These are phyloP conservation scores for Polietes domitor DNA, from an alignment of 2,888 invertebrate genomes.

Conservation along the genomic window DNA sequence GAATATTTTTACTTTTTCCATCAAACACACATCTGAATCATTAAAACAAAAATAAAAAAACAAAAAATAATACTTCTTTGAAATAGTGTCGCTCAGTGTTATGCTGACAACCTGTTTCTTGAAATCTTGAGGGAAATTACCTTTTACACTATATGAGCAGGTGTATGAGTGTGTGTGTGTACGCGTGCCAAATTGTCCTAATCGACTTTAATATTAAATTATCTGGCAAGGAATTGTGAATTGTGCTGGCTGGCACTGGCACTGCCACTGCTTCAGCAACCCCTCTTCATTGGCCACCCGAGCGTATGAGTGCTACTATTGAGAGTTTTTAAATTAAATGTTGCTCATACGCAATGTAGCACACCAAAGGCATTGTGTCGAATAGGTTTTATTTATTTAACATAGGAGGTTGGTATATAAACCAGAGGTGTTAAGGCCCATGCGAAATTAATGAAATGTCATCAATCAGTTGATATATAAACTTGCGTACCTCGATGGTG, in stretches of 20 bases:
- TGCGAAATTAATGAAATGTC: neutral
- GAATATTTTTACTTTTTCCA: too few species aligned
- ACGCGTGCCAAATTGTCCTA: neutral
- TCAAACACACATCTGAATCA: too few species aligned
- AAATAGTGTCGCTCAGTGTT: neutral
- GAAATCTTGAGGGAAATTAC: neutral
- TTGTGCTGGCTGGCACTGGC: too few species aligned
- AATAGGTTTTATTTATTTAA: too few species aligned
- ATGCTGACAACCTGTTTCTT: neutral
- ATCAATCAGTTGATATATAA: neutral
- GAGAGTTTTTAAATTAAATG: neutral
- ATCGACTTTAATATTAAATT: slow-evolving; percentile 16
- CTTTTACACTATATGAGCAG: neutral
- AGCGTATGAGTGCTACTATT: neutral
- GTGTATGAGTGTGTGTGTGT: neutral
- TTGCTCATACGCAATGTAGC: neutral
- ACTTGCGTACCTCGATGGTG: too few species aligned
- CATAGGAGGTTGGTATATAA: too few species aligned
- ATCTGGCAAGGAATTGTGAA: neutral
- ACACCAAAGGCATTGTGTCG: too few species aligned
- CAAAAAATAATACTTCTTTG: too few species aligned
- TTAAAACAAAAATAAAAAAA: too few species aligned
- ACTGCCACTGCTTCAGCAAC: neutral
- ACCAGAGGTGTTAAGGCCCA: neutral
- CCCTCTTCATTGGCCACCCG: neutral